These are phyloP conservation scores for Chlorodrepanis virens DNA, from an alignment of 2,113 vertebrate species.

Conservation along the genomic window DNA sequence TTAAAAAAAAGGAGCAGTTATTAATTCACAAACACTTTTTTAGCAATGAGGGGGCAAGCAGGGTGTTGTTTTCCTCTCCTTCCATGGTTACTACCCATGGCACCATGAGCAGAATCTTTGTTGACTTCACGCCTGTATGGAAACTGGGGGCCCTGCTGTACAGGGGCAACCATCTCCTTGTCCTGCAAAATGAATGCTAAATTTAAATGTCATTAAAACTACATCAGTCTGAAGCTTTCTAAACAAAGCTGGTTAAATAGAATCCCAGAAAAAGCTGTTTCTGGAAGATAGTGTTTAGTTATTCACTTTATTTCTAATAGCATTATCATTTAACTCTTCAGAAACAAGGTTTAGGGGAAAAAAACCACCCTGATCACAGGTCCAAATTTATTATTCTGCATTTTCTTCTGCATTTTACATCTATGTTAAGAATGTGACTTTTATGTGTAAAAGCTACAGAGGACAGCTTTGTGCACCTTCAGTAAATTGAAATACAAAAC, in stretches of 20 bases:
- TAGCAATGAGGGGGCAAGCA: background rate
- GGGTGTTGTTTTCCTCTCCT: background rate
- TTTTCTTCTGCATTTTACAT: background rate
- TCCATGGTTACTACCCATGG: background rate
- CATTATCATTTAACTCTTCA: background rate
- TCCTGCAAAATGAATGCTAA: slow-evolving; percentile 1
- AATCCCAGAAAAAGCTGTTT: background rate
- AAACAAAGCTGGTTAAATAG: background rate
- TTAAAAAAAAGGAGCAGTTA: background rate
- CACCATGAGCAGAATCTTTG: background rate
- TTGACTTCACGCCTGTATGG: background rate
- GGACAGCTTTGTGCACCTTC: background rate
- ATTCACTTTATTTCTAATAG: background rate
- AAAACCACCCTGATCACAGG: background rate
- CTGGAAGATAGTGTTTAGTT: background rate
- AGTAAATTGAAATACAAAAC: background rate
- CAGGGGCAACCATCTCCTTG: background rate
- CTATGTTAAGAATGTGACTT: background rate
- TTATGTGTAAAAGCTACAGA: background rate
- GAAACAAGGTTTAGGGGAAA: background rate
- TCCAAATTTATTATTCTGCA: background rate
- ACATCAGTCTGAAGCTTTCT: background rate
- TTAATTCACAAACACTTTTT: background rate
- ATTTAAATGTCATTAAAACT: slow-evolving; percentile 45
- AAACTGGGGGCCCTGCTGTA: background rate